phyloP scores from a whole-genome alignment of 2,797 vertebrate species.

The Linurgus olivaceus region DNA sequence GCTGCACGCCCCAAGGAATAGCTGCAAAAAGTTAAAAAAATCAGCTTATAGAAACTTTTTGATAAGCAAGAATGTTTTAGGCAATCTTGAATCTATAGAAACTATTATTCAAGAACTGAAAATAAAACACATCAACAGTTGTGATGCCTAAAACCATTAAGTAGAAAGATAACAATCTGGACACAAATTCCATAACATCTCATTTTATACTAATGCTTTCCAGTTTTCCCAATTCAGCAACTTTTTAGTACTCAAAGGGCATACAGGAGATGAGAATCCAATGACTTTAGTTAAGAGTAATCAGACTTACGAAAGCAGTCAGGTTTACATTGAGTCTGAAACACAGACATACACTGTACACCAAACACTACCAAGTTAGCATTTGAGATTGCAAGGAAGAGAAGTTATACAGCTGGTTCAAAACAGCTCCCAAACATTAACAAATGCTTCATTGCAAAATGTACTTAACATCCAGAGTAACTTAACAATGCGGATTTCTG shows the following conservation, averaged over 20 bases:
- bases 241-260: background rate
- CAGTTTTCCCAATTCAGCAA: background rate
- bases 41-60: background rate
- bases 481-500: background rate
- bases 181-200: background rate
- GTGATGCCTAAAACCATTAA: background rate
- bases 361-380: background rate
- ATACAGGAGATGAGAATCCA: background rate
- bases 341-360: background rate
- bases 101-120: background rate
- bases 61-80: background rate
- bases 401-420: background rate
- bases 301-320: background rate
- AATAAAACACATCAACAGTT: background rate
- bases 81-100: background rate
- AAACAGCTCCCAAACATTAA: background rate
- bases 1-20: constrained; percentile 90
- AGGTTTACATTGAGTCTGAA: background rate
- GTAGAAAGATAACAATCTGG: background rate
- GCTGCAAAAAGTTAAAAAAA: constrained; percentile 70
- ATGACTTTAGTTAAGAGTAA: background rate
- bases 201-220: background rate
- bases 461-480: background rate
- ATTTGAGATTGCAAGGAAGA: background rate
- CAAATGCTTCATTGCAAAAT: background rate